These are phyloP conservation scores for Agapornis canus DNA, from an alignment of 2,797 vertebrate species.

Conservation along the genomic window DNA sequence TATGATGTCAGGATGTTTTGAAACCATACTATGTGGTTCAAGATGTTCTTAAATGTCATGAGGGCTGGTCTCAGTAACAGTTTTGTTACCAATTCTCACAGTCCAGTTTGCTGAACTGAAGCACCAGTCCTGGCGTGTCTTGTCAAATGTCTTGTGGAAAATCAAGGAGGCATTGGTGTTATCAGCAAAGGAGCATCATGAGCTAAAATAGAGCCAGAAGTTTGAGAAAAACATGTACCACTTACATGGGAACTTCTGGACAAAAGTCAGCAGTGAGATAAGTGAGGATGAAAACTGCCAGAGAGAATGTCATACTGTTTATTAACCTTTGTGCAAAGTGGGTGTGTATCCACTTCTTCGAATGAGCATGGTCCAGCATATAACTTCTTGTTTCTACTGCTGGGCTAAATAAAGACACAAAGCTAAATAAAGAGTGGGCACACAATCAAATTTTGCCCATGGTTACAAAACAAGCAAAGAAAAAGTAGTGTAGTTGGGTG, in stretches of 20 bases:
- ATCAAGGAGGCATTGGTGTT: background rate
- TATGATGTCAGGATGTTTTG: background rate
- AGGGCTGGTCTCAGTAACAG: background rate
- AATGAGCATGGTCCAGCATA: background rate
- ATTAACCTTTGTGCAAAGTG: background rate
- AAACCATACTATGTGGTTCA: background rate
- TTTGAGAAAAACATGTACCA: background rate
- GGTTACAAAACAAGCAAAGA: background rate
- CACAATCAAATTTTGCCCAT: background rate
- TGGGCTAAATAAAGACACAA: background rate
- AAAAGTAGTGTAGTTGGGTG: background rate
- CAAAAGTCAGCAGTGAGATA: constrained; percentile 12
- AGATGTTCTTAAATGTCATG: background rate
- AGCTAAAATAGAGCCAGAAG: constrained; percentile 14
- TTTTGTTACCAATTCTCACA: background rate
- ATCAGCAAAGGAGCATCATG: background rate
- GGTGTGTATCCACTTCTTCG: background rate
- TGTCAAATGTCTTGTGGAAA: background rate
- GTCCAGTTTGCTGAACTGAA: background rate
- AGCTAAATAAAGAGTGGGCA: background rate
- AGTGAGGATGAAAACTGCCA: background rate
- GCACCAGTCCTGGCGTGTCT: background rate
- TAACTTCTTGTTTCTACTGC: background rate
- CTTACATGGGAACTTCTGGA: background rate
- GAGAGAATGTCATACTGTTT: background rate